Percentiles rank a stretch among this genome's conserved stretches.
These are phyloP conservation scores for Cheilosia vulpina DNA, from an alignment of 2,888 invertebrate genomes.

Conservation along the genomic window DNA sequence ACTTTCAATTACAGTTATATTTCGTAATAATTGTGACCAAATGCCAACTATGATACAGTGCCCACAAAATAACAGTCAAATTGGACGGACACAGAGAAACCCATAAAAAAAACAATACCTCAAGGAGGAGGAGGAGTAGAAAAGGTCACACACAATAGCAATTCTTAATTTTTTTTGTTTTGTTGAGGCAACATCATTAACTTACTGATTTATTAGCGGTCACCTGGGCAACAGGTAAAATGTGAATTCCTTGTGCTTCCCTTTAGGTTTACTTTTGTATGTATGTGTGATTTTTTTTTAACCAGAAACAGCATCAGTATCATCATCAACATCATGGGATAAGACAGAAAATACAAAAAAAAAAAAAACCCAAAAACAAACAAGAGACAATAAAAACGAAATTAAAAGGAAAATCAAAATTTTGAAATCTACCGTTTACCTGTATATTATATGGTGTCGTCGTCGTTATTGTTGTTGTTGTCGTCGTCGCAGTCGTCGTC, in stretches of 20 bases:
- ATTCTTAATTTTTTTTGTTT: constrained; percentile 71
- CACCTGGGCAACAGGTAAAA: constrained; percentile 77
- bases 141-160: constrained; percentile 77
- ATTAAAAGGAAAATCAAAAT: constrained; percentile 74
- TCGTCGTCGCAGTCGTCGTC: constrained; percentile 21
- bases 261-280: constrained; percentile 29
- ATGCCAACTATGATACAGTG: constrained; percentile 74
- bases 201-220: constrained; percentile 84
- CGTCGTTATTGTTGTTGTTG: neutral
- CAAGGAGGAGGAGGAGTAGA: constrained; percentile 63
- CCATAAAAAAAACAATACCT: constrained; percentile 43
- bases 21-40: constrained; percentile 73
- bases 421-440: constrained; percentile 71
- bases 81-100: constrained; percentile 50
- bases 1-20: constrained; percentile 70
- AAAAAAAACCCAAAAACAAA: constrained; percentile 58
- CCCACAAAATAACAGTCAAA: constrained; percentile 71
- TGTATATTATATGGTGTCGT: constrained; percentile 40
- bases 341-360: constrained; percentile 14
- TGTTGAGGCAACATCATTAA: constrained; percentile 83
- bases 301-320: constrained; percentile 61
- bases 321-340: constrained; percentile 63
- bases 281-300: constrained; percentile 23
- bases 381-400: constrained; percentile 74
- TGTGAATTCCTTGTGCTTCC: constrained; percentile 73